Base-by-base conservation (phyloP, 2,113 vertebrate genomes). In the Geococcyx californianus region DNA sequence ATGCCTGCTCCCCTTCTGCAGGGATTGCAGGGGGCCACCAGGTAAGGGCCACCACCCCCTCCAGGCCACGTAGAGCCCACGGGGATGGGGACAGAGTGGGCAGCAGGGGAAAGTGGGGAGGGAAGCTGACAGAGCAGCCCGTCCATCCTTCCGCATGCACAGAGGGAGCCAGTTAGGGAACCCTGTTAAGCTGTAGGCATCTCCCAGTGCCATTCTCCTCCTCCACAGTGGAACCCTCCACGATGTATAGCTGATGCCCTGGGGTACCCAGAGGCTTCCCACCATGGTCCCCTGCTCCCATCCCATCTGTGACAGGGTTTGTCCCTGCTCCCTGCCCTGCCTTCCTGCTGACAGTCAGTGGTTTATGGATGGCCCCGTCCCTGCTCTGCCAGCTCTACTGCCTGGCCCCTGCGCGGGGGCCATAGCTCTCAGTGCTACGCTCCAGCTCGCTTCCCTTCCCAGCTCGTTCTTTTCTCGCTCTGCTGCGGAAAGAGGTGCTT, bases 321-420 rank as follows among this genome's bases (percentile, higher is more conserved):
- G 10, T 74, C 80, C 89, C 80, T 3, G 2, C 80, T 28, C 34
- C 78, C 81, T 69, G 44, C 70, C 58, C 60, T 49, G 36, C 54
- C 81, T 59, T 63, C 51, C 51, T 26, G 84, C 91, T 92, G 87
- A 56, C 25, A 52, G 89, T 68, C 83, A 6, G 73, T 97, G 93
- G 93, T 97, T 97, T 97, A 97, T 97, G 97, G 97, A 97, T 97
- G 97, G 97, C 95, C 78, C 87, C 81, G 12, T 94, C 87, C 79
- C 92, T 54, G 84, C 81, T 84, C 85, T 10, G 3, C 80, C 93
- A 81, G 76, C 83, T 84, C 69, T 0, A 42, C 90, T 89, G 89
- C 72, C 87, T 55, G 62, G 74, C 54, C 67, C 73, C 70, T 44
- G 67, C 4, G 5, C 4, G 12, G 84, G 66, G 74, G 62, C 83